phyloP scores from a whole-genome alignment of 2,113 vertebrate species.

The Sinocyclocheilus anophthalmus region DNA sequence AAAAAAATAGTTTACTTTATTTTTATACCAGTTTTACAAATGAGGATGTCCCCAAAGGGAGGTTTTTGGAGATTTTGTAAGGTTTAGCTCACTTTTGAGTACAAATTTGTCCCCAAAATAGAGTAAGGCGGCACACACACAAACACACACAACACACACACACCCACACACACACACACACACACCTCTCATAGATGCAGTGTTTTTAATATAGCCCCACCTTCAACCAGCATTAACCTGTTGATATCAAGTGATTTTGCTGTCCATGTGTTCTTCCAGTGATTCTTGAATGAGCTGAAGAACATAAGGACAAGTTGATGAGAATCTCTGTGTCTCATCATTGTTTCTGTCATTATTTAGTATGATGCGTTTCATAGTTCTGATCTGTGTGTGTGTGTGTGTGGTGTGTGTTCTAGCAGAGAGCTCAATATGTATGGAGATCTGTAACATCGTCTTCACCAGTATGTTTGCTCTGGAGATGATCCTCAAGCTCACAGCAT shows the following conservation, averaged over 20 bases:
- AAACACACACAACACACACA: neutral
- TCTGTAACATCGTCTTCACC: constrained; percentile 98
- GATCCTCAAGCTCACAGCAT: constrained; percentile 94
- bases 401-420: constrained; percentile 78
- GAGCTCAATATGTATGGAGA: constrained; percentile 97
- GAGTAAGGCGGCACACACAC: no score
- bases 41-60: no score
- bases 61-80: no score
- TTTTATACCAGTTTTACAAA: no score
- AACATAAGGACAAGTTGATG: neutral
- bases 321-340: neutral
- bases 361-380: neutral
- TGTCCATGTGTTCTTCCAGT: neutral
- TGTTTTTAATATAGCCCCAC: no score
- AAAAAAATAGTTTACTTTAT: no score
- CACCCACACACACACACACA: neutral
- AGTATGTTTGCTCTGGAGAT: constrained; percentile 99
- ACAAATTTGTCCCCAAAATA: no score
- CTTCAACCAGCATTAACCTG: neutral
- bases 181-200: no score
- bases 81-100: no score
- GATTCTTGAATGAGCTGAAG: neutral
- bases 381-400: constrained; percentile 28
- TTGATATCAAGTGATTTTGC: neutral
- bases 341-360: neutral